Evolutionary conservation across 2,113 vertebrate genomes (phyloP), one percentile per base, ranked within the genome.

Genomic region (Heloderma charlesbogerti): DNA sequence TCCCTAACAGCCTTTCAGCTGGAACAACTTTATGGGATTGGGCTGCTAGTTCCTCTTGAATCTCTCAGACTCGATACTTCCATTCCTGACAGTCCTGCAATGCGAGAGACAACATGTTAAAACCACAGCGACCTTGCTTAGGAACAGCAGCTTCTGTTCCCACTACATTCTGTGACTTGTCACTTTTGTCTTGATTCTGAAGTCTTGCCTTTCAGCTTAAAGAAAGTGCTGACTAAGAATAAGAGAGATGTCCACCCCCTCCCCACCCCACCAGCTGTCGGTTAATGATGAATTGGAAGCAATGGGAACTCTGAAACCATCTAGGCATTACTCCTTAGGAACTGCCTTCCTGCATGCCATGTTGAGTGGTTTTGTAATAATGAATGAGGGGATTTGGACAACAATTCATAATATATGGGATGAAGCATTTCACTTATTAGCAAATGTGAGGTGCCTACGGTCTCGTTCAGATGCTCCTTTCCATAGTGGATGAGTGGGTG

Each of bases 161-260:
- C 63, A 69, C 90, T 89, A 69, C 84, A 29, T 89, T 34, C 54
- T 69, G 37, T 93, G 90, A 93, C 79, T 96, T 93, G 93, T 80
- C 29, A 83, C 81, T 78, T 94, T 92, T 40, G 51, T 93, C 74
- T n/a, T 89, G 13, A 75, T 89, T 77, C 43, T 88, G 48, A 84
- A 90, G 45, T 84, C 37, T 82, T 60, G 12, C 88, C 77, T 92
- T 94, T 88, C 90, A 71, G 37, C 78, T 79, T 88, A 40, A 84
- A 74, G 48, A 60, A 92, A 91, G 79, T 80, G 89, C 92, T 90
- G 87, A 89, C 63, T 63, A 93, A 75, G 18, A 20, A 63, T 15
- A 60, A 72, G 77, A 48, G 66, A 63, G 40, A 82, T 91, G 86
- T 89, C n/a, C 13, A 51, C 31, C 25, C 71, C 20, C 2, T 18